A percentile compares a stretch with the other conserved stretches of the same genome.
Evolutionary conservation across 2,113 vertebrate genomes (phyloP).

Genomic region (Malurus cyaneus): DNA sequence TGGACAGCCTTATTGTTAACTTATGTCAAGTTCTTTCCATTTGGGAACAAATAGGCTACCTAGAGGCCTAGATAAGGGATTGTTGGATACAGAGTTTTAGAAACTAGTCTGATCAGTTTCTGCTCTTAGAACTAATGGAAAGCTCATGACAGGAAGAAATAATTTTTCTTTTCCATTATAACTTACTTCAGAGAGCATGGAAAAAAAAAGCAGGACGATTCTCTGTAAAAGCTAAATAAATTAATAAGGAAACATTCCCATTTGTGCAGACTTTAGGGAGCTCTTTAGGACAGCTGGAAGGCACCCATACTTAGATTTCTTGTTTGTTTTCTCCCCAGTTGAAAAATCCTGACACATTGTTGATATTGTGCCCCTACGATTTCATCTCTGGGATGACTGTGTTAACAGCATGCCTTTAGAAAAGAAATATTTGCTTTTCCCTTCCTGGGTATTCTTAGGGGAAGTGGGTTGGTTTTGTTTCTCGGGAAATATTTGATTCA

Average conservation of each 20-base stretch:
- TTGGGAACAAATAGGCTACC: neutral
- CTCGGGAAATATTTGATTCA: fast-evolving
- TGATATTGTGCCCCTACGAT: neutral
- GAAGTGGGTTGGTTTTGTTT: fast-evolving
- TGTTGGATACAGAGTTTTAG: neutral
- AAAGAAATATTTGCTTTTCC: neutral
- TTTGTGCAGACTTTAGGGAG: neutral
- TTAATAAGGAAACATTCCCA: neutral
- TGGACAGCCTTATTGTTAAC: neutral
- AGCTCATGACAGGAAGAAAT: neutral
- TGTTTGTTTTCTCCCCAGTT: neutral
- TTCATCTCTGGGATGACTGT: neutral
- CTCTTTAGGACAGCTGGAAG: neutral
- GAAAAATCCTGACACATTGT: neutral
- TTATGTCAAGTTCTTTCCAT: neutral
- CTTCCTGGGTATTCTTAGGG: neutral
- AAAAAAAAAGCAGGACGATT: neutral
- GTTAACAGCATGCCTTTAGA: neutral
- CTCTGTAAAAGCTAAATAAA: neutral
- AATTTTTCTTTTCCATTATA: neutral
- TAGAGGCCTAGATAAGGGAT: neutral
- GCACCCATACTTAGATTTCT: neutral
- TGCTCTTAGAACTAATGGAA: neutral
- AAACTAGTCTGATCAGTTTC: neutral
- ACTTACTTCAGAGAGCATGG: neutral